These are phyloP conservation scores for Drosophila nigricruria DNA, from an alignment of 2,888 invertebrate species.

Conservation along the genomic window DNA sequence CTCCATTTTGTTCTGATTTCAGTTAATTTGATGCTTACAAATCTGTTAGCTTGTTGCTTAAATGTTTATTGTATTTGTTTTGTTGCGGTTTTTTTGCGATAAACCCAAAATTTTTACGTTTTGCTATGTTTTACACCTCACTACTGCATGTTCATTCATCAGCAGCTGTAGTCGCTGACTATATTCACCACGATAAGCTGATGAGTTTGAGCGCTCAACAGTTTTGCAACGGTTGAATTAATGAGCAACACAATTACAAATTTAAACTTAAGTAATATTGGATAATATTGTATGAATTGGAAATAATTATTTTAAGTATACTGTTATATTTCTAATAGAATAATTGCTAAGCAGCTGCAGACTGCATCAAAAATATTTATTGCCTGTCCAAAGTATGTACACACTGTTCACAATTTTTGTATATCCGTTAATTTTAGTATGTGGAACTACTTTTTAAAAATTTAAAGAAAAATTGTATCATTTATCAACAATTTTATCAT, in stretches of 20 bases:
- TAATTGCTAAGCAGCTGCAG: not conserved
- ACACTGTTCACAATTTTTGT: not conserved
- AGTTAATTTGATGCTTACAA: not conserved
- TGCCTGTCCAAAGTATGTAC: constrained; percentile 10
- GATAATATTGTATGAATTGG: not conserved
- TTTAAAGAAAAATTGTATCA: not conserved
- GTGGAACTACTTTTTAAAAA: not conserved
- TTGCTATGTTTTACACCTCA: constrained; percentile 71
- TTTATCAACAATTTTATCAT: not conserved
- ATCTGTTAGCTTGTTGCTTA: constrained; percentile 8
- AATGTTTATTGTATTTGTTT: constrained; percentile 37
- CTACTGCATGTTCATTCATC: constrained; percentile 74
- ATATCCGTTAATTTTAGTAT: not conserved
- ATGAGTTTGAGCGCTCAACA: constrained; percentile 29
- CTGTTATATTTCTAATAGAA: not conserved
- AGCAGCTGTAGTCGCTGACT: constrained; percentile 59
- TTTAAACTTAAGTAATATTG: not conserved
- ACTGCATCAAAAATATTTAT: not conserved
- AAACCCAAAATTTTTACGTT: constrained; percentile 57
- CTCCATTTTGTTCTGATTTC: not conserved
- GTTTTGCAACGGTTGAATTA: constrained; percentile 29
- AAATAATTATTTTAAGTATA: not conserved
- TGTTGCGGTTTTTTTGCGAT: constrained; percentile 33
- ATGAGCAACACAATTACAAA: not conserved
- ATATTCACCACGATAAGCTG: constrained; percentile 43